Base-by-base conservation (phyloP, 1,140 invertebrate genomes). In the Brachionus koreanus region DNA sequence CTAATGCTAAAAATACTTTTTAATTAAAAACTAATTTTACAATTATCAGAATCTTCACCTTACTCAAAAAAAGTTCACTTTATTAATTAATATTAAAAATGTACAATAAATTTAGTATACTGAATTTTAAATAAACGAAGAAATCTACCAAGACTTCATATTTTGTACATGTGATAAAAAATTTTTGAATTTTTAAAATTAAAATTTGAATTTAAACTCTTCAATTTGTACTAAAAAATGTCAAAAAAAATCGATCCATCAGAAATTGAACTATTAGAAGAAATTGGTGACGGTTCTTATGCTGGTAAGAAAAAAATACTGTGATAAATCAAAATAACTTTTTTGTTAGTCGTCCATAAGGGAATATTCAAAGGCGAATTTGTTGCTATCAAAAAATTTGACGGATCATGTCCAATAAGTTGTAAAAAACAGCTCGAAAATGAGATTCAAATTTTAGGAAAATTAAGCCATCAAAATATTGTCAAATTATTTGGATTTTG, bases 211-310 rank as follows among this genome's bases (percentile, higher is more conserved):
- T 57, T 57, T 19, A 57, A 57, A 57, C 19, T 52, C n/a, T 57
- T 57, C 6, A 57, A 57, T 57, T 57, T 57, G 1, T 25, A 19
- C 9, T 19, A 57, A 29, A 29, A 57, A 19, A 57, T 57, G 49
- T 19, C 19, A 19, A 57, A 57, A 5, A 57, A 4, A 39, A 69
- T 69, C 16, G 65, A 39, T 5, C 65, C 65, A 19, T 69, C 65
- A 16, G 65, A 69, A 39, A 39, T 69, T 42, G 7, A 35, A 9
- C 2, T 69, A 19, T 2, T 9, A 1, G 35, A 69, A 39, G 65
- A 69, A 69, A 69, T 69, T 37, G 65, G 65, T 39, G 65, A 69
- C n/a, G 65, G 65, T 12, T 35, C 65, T 16, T 39, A 35, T 69
- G 65, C 65, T 7, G 49, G 49, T 57, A 3, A 57, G 49, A 19